Percentiles rank a stretch among this genome's conserved stretches.
phyloP scores from a whole-genome alignment of 2,113 vertebrate species.

The Lonchura striata region DNA sequence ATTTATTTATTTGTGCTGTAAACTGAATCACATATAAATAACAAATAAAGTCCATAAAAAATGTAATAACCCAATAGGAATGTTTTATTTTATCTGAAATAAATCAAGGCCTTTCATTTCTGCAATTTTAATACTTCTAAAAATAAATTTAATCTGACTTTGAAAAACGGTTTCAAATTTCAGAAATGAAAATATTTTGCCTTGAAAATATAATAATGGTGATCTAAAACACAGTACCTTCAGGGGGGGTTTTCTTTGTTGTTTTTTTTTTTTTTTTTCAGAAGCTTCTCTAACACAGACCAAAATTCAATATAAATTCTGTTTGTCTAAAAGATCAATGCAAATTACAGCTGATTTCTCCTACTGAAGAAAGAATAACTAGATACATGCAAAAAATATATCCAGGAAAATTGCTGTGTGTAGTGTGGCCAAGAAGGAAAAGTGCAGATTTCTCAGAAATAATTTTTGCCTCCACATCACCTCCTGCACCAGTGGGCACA shows the following conservation, averaged over 20 bases:
- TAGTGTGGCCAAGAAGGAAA: background rate
- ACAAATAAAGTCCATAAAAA: background rate
- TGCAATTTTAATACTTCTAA: background rate
- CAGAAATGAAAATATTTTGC: background rate
- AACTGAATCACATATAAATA: background rate
- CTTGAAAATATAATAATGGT: background rate
- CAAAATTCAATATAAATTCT: background rate
- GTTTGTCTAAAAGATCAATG: background rate
- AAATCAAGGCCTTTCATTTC: background rate
- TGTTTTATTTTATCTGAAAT: background rate
- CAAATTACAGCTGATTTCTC: background rate
- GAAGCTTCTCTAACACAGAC: background rate
- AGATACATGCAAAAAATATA: background rate
- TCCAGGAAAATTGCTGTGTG: background rate
- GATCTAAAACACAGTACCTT: background rate
- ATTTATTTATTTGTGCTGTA: background rate
- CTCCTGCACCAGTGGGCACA: accelerated
- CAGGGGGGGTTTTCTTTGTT: accelerated
- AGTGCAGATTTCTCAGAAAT: background rate
- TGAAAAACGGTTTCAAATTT: background rate
- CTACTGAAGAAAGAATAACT: background rate
- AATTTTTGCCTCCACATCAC: background rate
- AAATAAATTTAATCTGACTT: background rate
- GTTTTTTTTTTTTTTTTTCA: background rate
- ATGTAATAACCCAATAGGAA: background rate